These are phyloP conservation scores for Ornithoptera alexandrae DNA, from an alignment of 2,888 invertebrate species.

Conservation along the genomic window DNA sequence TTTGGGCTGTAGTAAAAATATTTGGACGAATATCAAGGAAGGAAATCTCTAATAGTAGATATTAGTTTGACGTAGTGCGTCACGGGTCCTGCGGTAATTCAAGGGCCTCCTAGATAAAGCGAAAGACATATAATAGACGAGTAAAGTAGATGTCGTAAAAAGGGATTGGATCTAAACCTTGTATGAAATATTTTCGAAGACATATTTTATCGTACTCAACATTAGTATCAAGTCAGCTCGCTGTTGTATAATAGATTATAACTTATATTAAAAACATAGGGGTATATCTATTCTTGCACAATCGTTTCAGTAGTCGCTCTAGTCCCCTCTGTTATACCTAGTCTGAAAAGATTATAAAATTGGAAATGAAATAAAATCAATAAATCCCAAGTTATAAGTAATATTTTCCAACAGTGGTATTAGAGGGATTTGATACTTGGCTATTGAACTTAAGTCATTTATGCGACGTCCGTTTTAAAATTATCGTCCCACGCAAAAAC, in stretches of 20 bases:
- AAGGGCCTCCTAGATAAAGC: conserved; percentile 26
- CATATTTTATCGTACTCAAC: not conserved
- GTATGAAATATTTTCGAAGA: conserved; percentile 2
- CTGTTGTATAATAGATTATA: not conserved
- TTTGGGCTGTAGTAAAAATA: conserved; percentile 19
- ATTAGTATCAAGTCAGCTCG: not conserved
- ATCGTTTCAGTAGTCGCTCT: too few species aligned
- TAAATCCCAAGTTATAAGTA: conserved; percentile 1
- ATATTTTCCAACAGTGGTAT: conserved; percentile 7
- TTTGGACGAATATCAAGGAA: conserved; percentile 22
- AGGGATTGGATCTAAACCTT: conserved; percentile 20
- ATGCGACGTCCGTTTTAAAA: conserved; percentile 13
- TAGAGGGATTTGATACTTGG: conserved; percentile 13
- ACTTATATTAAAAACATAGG: too few species aligned
- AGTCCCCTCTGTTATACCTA: too few species aligned
- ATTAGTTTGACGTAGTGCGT: conserved; percentile 24
- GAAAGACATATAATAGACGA: conserved; percentile 25
- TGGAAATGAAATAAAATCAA: not conserved
- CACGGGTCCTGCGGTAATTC: conserved; percentile 22
- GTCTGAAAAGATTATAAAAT: too few species aligned
- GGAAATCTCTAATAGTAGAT: conserved; percentile 21
- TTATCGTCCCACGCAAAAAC: conserved; percentile 13
- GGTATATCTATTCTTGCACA: too few species aligned
- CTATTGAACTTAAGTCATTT: conserved; percentile 15
- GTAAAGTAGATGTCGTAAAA: conserved; percentile 27